Evolutionary conservation across 2,888 invertebrate genomes (phyloP), one percentile per base, ranked within the genome.

Genomic region (Synanthedon tipuliformis): DNA sequence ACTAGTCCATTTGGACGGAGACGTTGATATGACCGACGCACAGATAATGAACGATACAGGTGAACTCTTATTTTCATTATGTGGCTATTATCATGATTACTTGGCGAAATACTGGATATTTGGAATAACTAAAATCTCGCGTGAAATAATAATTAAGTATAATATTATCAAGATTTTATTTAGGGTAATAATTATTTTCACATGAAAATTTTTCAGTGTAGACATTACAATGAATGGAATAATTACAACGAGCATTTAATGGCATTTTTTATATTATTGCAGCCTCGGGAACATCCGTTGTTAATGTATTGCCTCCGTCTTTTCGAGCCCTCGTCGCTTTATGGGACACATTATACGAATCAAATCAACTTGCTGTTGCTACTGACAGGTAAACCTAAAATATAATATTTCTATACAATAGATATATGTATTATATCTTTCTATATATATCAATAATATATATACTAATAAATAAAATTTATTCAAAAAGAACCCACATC

Each of bases 301-400:
- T 94, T 1, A 91, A 92, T 12, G 93, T 95, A 1, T 75, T 97
- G 54, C 97, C 97, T 1, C 95, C 96, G 0, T 96, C 97, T 0
- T 77, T 97, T 51, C 93, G 95, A 52, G 95, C 95, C 53, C 83
- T 98, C 8, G 96, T 97, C 0, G 92, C 92, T 54, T 84, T 97
- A 40, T 98, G 98, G 98, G 96, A 97, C 68, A 94, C 96, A 53
- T 87, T 98, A 16, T 92, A 92, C 50, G 85, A 84, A 12, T 74
- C 83, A 0, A 79, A 83, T 16, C 78, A 83, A 59, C 71, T 86
- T 0, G 66, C 69, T 3, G 66, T 70, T 0, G 80, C 82, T 3
- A 81, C 82, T 12, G 84, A 83, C 53, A 83, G 78, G 86, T 86
- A 61, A 59, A 67, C 59, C 13, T n/a, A 45, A 8, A 15, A 45